Evolutionary conservation across 2,797 vertebrate species (phyloP), one percentile per base, ranked within the genome.

Genomic region (Acanthornis magna): DNA sequence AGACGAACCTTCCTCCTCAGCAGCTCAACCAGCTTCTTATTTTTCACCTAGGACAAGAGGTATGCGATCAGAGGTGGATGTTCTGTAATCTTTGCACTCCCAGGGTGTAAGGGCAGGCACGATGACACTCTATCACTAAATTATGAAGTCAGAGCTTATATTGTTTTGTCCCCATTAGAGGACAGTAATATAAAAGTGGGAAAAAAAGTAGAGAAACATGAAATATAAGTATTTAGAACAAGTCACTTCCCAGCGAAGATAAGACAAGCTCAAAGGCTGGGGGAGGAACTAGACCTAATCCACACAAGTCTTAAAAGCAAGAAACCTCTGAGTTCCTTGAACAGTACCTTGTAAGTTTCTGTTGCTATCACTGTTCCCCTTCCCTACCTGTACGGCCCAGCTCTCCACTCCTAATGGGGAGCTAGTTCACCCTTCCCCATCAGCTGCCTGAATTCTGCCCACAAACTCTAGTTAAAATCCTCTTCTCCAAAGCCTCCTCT

Each of bases 1-100:
- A 99, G 98, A 40, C 99, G 98, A 27, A 99, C 99, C 90, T 99
- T 99, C 83, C 99, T 98, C 95, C 99, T 98, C 89, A 99, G 91
- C 77, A 99, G 98, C 81, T 99, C 99, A 97, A 99, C 98, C 94
- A 99, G 84, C 36, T 97, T 98, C 96, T 98, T 98, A 95, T 99
- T 99, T 93, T 99, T 99, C 13, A 99, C 99, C 99, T 99, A 91
- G 43, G 51, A 92, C 34, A 94, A 91, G 0, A 80, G 81, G 51
- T 20, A 75, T 48, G 38, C 22, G 65, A 74, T 96, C 50, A 88
- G 92, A 61, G 29, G 43, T 17, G 50, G 34, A 19, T 34, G 38
- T 81, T 60, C 55, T 10, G 6, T 17, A 61, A 63, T 26, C 51
- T 55, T 22, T 81, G 36, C 23, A 68, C 15, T 65, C 15, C 29